Percentiles rank a stretch among this genome's conserved stretches.
Conservation (phyloP, 2,113 vertebrate species). For the Oreotrochilus melanogaster region DNA sequence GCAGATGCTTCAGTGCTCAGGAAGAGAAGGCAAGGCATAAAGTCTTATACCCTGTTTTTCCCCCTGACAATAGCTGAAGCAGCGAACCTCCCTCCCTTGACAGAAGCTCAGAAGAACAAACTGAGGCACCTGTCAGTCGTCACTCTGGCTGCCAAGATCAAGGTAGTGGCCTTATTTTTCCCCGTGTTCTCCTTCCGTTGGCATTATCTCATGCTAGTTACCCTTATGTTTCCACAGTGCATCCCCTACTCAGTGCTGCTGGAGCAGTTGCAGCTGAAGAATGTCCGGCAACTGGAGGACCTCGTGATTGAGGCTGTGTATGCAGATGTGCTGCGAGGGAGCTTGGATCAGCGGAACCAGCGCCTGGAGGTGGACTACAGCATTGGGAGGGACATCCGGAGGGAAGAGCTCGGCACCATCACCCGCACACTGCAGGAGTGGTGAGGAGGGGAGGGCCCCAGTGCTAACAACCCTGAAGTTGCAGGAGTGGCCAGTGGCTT, state of each 20-base stretch:
- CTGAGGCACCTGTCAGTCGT: constrained; percentile 95
- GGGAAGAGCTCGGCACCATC: constrained; percentile 94
- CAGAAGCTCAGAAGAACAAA: constrained; percentile 95
- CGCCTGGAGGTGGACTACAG: constrained; percentile 92
- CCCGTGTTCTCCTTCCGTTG: background rate
- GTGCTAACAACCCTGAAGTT: background rate
- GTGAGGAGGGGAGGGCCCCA: constrained; percentile 77
- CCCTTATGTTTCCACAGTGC: constrained; percentile 55
- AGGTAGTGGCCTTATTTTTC: constrained; percentile 76
- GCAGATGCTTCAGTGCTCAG: background rate
- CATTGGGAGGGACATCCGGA: constrained; percentile 93
- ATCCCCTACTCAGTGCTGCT: constrained; percentile 83
- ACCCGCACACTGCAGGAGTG: constrained; percentile 95
- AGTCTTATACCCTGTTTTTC: background rate
- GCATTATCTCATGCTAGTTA: background rate
- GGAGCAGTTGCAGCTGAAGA: constrained; percentile 80
- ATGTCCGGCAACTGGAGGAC: constrained; percentile 82
- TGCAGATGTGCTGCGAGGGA: constrained; percentile 80
- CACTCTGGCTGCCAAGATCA: constrained; percentile 94
- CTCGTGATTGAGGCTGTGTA: constrained; percentile 83
- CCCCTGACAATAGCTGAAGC: constrained; percentile 73
- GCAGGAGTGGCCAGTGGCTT: background rate
- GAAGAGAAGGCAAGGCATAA: background rate
- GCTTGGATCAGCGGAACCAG: constrained; percentile 83
- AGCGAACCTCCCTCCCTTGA: constrained; percentile 89